Percentiles rank a stretch among this genome's conserved stretches.
Evolutionary conservation across 1,140 invertebrate species (phyloP).

Genomic region (Dreissena rostriformis): DNA sequence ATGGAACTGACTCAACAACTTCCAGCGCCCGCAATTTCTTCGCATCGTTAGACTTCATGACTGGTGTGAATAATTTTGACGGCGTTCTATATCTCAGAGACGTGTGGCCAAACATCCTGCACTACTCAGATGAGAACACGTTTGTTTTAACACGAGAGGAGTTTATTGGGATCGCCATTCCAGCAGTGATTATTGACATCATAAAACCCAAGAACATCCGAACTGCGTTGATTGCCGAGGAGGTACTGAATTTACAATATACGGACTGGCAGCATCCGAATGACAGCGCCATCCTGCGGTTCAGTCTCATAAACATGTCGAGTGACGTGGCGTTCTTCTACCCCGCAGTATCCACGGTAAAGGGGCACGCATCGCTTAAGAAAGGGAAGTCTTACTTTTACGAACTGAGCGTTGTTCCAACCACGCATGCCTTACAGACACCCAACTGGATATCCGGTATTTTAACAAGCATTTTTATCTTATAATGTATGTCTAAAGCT

Average conservation of each 20-base stretch:
- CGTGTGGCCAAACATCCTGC: neutral
- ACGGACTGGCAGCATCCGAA: conserved; percentile 24
- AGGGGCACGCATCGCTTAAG: conserved; percentile 1
- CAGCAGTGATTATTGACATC: neutral
- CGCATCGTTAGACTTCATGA: conserved; percentile 50
- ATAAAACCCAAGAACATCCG: neutral
- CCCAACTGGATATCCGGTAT: conserved; percentile 21
- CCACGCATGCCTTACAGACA: neutral
- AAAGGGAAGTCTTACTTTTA: conserved; percentile 11
- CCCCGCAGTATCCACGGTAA: neutral
- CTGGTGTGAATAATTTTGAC: conserved; percentile 46
- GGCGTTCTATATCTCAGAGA: conserved; percentile 7
- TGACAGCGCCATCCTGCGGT: neutral
- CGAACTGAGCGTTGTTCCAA: conserved; percentile 1
- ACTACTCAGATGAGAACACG: conserved; percentile 5
- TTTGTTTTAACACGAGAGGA: conserved; percentile 2
- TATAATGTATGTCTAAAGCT: too few species aligned
- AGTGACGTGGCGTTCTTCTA: conserved; percentile 17
- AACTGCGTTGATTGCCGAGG: neutral
- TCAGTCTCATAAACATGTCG: neutral
- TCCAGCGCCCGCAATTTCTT: conserved; percentile 25
- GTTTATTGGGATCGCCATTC: conserved; percentile 11
- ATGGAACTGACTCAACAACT: conserved; percentile 2
- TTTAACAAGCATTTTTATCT: too few species aligned
- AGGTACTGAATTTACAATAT: conserved; percentile 3